phyloP scores from a whole-genome alignment of 2,113 vertebrate genomes.

The Melanerpes formicivorus region DNA sequence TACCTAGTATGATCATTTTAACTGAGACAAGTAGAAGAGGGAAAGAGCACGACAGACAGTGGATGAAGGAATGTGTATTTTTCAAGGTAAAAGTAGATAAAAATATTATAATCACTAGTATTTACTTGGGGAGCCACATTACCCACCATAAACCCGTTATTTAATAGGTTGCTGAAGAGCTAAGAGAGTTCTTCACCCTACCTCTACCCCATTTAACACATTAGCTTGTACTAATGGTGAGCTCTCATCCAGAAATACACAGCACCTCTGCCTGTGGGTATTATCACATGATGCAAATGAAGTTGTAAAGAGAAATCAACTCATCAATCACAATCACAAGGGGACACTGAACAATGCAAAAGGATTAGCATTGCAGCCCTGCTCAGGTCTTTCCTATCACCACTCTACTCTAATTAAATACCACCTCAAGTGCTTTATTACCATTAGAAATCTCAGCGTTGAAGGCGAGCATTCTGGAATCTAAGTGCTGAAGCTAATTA shows the following conservation, averaged over 20 bases:
- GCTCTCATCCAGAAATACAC: constrained; percentile 57
- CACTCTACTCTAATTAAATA: constrained; percentile 81
- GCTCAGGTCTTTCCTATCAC: constrained; percentile 69
- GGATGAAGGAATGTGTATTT: background rate
- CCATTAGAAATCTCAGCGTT: constrained; percentile 16
- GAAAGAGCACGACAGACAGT: background rate
- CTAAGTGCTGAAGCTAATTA: constrained; percentile 70
- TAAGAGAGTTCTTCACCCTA: constrained; percentile 9
- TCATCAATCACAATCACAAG: constrained; percentile 81
- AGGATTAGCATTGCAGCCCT: constrained; percentile 73
- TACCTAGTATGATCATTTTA: background rate
- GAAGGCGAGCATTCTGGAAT: constrained; percentile 41
- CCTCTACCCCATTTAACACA: constrained; percentile 34
- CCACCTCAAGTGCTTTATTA: constrained; percentile 74
- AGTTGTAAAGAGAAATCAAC: constrained; percentile 79
- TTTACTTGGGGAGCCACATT: background rate
- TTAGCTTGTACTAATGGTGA: constrained; percentile 37
- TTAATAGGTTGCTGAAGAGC: constrained; percentile 46
- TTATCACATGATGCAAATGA: constrained; percentile 74
- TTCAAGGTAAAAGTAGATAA: background rate
- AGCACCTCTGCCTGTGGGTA: constrained; percentile 62
- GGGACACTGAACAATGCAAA: constrained; percentile 72
- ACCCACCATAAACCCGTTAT: background rate
- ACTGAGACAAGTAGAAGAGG: background rate
- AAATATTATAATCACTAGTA: background rate